Percentiles rank a stretch among this genome's conserved stretches.
Conservation (phyloP, 2,113 vertebrate genomes). For the Herpetotheres cachinnans region DNA sequence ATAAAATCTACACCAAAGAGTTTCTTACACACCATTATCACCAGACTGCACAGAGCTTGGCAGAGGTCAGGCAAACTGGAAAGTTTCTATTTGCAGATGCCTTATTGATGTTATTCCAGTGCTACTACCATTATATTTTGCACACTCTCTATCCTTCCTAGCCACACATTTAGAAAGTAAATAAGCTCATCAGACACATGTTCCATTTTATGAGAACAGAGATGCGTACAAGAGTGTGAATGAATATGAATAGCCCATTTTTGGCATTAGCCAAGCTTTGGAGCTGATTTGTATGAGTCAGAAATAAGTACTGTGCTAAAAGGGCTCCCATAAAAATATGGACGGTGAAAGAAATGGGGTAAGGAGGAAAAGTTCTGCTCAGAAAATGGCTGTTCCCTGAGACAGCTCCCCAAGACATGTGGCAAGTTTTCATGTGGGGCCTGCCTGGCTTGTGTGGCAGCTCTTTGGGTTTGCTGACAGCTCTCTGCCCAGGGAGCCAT, state of each 20-base stretch:
- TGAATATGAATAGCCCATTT: slow-evolving; percentile 60
- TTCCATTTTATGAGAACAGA: slow-evolving; percentile 46
- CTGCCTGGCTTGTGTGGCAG: neutral
- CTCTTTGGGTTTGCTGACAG: neutral
- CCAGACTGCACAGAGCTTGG: neutral
- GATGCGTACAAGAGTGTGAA: slow-evolving; percentile 27
- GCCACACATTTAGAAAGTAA: slow-evolving; percentile 53
- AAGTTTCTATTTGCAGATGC: slow-evolving; percentile 20
- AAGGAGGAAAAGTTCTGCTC: neutral
- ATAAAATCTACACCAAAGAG: neutral
- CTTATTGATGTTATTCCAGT: slow-evolving; percentile 29
- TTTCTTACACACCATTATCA: neutral
- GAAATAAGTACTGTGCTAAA: slow-evolving; percentile 46
- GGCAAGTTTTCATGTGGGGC: neutral
- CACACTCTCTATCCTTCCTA: slow-evolving; percentile 27
- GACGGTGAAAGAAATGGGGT: neutral
- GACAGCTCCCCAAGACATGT: neutral
- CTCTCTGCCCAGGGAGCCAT: neutral
- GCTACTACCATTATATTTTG: slow-evolving; percentile 3
- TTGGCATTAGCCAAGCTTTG: slow-evolving; percentile 45
- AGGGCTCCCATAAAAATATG: neutral
- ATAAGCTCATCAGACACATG: slow-evolving; percentile 55
- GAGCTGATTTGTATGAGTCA: slow-evolving; percentile 56
- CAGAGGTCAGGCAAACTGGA: neutral
- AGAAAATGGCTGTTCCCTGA: neutral